Evolutionary conservation across 2,113 vertebrate genomes (phyloP).

Genomic region (Antechinus flavipes): DNA sequence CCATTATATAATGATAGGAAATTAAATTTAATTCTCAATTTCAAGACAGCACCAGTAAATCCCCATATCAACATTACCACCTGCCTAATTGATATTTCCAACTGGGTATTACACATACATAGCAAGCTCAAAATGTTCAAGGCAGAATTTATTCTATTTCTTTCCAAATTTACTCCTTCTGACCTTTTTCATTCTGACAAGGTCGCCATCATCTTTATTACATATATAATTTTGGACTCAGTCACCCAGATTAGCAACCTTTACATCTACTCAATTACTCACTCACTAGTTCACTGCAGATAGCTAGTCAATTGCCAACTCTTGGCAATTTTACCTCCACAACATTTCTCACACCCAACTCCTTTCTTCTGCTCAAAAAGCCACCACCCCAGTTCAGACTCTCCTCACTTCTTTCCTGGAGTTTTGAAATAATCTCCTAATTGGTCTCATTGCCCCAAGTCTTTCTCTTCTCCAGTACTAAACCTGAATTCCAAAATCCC

Average conservation of each 20-base stretch:
- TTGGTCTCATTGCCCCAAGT: neutral
- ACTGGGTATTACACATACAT: neutral
- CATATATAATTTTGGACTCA: neutral
- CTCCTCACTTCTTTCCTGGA: neutral
- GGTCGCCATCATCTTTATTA: neutral
- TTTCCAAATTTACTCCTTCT: neutral
- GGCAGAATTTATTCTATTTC: neutral
- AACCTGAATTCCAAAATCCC: neutral
- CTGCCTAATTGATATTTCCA: neutral
- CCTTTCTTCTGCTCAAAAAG: neutral
- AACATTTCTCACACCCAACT: neutral
- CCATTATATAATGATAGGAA: neutral
- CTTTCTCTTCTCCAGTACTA: neutral
- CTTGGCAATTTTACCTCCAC: neutral
- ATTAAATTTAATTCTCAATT: neutral
- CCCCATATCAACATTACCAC: neutral
- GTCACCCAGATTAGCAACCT: neutral
- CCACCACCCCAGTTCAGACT: neutral
- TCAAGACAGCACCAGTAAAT: neutral
- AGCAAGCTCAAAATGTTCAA: neutral
- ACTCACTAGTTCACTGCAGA: neutral
- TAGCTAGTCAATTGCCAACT: neutral
- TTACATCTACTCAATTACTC: neutral
- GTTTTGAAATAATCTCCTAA: neutral
- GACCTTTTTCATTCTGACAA: neutral